These are phyloP conservation scores for Drosophila atripex DNA, from an alignment of 2,888 invertebrate species.

Conservation along the genomic window DNA sequence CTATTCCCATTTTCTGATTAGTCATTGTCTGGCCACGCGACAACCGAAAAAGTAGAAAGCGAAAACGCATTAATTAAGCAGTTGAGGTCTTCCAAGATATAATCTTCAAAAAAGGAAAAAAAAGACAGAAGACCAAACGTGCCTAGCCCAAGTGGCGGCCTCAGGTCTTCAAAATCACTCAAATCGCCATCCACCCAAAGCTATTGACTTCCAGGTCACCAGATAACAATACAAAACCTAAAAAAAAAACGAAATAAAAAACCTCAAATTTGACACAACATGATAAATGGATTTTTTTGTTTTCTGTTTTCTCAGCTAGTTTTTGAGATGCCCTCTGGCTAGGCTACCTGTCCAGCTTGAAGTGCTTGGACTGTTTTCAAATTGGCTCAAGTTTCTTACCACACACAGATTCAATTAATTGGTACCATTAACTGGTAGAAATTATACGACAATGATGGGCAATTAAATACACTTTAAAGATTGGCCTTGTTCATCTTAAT, in stretches of 20 bases:
- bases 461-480: constrained; percentile 1
- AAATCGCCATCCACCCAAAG: constrained; percentile 7
- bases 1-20: constrained; percentile 48
- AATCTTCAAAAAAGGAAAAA: constrained; percentile 20
- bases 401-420: constrained; percentile 24
- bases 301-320: constrained; percentile 4
- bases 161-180: constrained; percentile 7
- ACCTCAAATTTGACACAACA: constrained; percentile 32
- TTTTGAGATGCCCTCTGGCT: constrained; percentile 9
- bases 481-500: too few relatives aligned
- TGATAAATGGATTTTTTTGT: constrained; percentile 28
- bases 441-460: constrained; percentile 8
- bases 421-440: constrained; percentile 16
- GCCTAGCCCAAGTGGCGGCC: constrained; percentile 58
- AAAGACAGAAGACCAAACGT: constrained; percentile 55
- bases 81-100: constrained; percentile 32
- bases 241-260: constrained; percentile 10
- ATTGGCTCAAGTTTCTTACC: constrained; percentile 6
- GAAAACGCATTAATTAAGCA: constrained; percentile 68
- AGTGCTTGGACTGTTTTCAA: constrained; percentile 4
- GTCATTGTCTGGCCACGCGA: constrained; percentile 74
- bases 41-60: constrained; percentile 52
- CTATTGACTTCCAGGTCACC: constrained; percentile 42
- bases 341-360: constrained; percentile 11
- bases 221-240: constrained; percentile 3